Percentiles rank a stretch among this genome's conserved stretches.
These are phyloP conservation scores for Podotricha telesiphe DNA, from an alignment of 2,888 invertebrate species.

Conservation along the genomic window DNA sequence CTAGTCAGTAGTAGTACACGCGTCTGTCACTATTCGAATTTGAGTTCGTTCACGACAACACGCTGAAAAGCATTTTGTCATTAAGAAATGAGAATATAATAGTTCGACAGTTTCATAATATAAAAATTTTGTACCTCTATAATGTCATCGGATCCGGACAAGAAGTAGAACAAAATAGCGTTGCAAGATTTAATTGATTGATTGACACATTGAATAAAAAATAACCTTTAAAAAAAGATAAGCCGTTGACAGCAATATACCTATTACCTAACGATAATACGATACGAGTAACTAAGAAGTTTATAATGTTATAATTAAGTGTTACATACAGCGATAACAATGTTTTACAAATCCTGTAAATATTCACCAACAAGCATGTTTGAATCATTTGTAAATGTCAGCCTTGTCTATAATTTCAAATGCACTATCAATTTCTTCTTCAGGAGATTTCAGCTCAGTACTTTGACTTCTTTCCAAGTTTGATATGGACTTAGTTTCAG, in stretches of 20 bases:
- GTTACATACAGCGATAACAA: neutral
- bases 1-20: no score
- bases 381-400: conserved; percentile 47
- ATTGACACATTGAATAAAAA: neutral
- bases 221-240: no score
- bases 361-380: neutral
- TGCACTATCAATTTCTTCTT: conserved; percentile 76
- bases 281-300: no score
- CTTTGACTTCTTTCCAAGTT: conserved; percentile 45
- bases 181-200: neutral
- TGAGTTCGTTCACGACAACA: no score
- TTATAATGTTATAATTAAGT: neutral
- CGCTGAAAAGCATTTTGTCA: neutral
- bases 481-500: conserved; percentile 33
- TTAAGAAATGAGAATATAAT: no score
- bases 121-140: no score
- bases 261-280: no score
- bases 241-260: no score
- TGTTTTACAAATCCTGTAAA: neutral
- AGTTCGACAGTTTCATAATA: no score
- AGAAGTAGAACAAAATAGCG: neutral
- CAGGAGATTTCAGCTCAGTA: conserved; percentile 58
- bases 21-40: no score
- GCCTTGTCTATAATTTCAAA: conserved; percentile 73
- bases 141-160: no score